Base-by-base conservation (phyloP, 1,140 invertebrate species). In the Sinella curviseta region DNA sequence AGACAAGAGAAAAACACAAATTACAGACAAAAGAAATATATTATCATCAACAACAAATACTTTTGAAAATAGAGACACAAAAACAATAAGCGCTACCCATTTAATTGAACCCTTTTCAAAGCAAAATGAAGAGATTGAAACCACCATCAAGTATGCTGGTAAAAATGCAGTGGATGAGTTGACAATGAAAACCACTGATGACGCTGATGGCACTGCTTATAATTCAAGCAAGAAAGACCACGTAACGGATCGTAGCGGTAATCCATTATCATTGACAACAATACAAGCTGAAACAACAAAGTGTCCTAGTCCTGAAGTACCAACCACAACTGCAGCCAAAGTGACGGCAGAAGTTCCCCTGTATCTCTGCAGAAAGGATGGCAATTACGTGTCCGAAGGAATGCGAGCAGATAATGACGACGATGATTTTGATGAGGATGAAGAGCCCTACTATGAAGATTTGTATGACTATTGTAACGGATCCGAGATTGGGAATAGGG, bases 401-500 rank as follows among this genome's bases (percentile, higher is more conserved):
- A n/a, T n/a, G n/a, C n/a, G n/a, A n/a, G n/a, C n/a, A n/a, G n/a
- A n/a, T n/a, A n/a, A n/a, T n/a, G n/a, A n/a, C n/a, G n/a, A n/a
- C n/a, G 26, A 75, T 35, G 73, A 39, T 36, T 3, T 16, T 3
- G 28, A 20, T 2, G 26, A 78, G 16, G 77, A 78, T 17, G 67
- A 76, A 28, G 80, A 82, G 36, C 76, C 81, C 2, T 77, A 79
- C 4, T 82, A 82, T 35, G 81, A 82, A 65, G 81, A 82, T 26
- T 70, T 82, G 54, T 77, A 77, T 39, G 79, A 80, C 76, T 80
- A 80, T 36, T 80, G 76, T 33, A 54, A 48, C 20, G n/a, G 39
- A 28, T 28, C 33, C 31, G 36, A 54, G 39, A 28, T 17, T 34
- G 16, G 24, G 30, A n/a, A 8, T 48, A 76, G 55, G 31, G 35